Percentiles rank a stretch among this genome's conserved stretches.
These are phyloP conservation scores for Ecliptopera silaceata DNA, from an alignment of 2,888 invertebrate species.

Conservation along the genomic window DNA sequence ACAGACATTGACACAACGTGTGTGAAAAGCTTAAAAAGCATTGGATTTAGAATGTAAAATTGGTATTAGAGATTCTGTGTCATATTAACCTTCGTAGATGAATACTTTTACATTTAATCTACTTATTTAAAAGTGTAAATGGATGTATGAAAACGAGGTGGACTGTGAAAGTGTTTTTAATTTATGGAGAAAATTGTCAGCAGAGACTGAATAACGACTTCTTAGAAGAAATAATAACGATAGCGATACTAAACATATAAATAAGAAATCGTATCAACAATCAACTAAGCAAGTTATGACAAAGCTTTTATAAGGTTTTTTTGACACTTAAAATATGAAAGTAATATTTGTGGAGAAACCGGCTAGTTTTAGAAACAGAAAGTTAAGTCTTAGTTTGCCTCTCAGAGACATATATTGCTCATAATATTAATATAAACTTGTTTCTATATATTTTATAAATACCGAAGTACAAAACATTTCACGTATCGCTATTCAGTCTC, in stretches of 20 bases:
- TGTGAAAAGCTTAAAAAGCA: slow-evolving; percentile 68
- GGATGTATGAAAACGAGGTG: slow-evolving; percentile 14
- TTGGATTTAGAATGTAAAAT: slow-evolving; percentile 39
- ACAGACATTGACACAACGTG: slow-evolving; percentile 32
- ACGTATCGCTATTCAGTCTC: slow-evolving; percentile 9
- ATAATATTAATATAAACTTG: no score
- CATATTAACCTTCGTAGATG: slow-evolving; percentile 2
- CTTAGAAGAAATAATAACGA: no score
- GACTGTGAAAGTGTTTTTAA: slow-evolving; percentile 18
- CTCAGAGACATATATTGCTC: no score
- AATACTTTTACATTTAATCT: slow-evolving; percentile 10
- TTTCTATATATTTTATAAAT: not conserved
- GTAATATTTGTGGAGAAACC: no score
- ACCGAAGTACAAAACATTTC: not conserved
- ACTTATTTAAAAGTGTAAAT: slow-evolving; percentile 8
- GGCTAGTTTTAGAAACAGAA: no score
- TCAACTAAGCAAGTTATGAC: no score
- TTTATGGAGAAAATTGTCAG: slow-evolving; percentile 1
- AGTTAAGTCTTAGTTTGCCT: no score
- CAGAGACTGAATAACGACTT: slow-evolving; percentile 18
- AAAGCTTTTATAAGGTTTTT: no score
- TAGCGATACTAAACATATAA: no score
- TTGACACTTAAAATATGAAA: no score
- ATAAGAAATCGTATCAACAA: no score
- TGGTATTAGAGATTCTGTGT: slow-evolving; percentile 12